These are phyloP conservation scores for Thalpophila matura DNA, from an alignment of 2,888 invertebrate genomes.

Conservation along the genomic window DNA sequence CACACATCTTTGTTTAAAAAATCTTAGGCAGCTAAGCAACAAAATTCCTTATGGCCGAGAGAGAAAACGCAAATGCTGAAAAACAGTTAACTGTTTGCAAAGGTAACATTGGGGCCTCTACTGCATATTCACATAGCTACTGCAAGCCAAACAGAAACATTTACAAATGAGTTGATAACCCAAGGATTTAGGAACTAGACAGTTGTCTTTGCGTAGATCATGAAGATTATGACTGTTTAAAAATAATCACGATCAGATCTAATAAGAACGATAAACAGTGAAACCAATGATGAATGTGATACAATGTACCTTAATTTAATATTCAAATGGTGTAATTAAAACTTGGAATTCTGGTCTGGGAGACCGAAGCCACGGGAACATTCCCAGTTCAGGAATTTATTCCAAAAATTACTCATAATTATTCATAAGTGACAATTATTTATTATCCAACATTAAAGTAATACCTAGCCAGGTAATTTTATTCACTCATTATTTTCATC, in stretches of 20 bases:
- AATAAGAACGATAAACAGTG: conserved; percentile 7
- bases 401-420: conserved; percentile 41
- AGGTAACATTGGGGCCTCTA: too few species aligned
- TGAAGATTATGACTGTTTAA: neutral
- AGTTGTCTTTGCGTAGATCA: too few species aligned
- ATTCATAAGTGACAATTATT: conserved; percentile 52
- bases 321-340: conserved; percentile 52
- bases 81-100: too few species aligned
- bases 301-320: conserved; percentile 37
- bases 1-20: too few species aligned
- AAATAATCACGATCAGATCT: neutral
- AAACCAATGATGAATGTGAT: conserved; percentile 35
- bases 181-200: too few species aligned
- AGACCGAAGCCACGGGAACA: conserved; percentile 47
- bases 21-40: too few species aligned
- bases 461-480: conserved; percentile 37
- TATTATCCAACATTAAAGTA: conserved; percentile 49
- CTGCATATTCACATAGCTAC: too few species aligned
- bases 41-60: too few species aligned
- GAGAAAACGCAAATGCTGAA: too few species aligned
- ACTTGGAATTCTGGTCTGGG: conserved; percentile 40
- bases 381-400: conserved; percentile 40
- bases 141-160: too few species aligned
- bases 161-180: too few species aligned
- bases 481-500: conserved; percentile 42